Conservation (phyloP, 1,140 invertebrate species). For the Eciton burchellii region DNA sequence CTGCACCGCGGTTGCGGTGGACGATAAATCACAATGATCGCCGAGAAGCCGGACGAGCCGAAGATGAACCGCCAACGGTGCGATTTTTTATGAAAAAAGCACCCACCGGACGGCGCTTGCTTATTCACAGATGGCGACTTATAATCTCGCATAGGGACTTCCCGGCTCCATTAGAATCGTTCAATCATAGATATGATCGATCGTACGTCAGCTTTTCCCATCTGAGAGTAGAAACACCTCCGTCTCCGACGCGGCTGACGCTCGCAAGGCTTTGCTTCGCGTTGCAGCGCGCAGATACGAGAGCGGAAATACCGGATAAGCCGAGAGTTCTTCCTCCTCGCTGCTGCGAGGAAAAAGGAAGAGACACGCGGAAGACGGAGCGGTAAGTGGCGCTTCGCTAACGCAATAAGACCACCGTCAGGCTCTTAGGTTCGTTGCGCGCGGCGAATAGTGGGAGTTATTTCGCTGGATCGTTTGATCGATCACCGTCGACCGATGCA, state of each 20-base stretch:
- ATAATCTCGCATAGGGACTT: conserved; percentile 44
- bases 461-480: conserved; percentile 60
- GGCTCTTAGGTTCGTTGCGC: conserved; percentile 45
- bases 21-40: conserved; percentile 46
- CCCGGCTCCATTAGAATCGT: conserved; percentile 54
- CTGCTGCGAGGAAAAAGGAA: conserved; percentile 14
- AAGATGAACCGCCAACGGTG: conserved; percentile 8
- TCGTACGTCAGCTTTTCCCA: conserved; percentile 60
- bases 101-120: conserved; percentile 38
- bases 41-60: conserved; percentile 1
- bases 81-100: conserved; percentile 43
- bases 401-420: conserved; percentile 55
- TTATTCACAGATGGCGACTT: conserved; percentile 54
- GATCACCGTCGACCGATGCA: conserved; percentile 54
- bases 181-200: conserved; percentile 65
- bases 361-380: conserved; percentile 44
- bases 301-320: conserved; percentile 50
- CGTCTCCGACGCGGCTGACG: background rate
- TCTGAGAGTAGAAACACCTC: conserved; percentile 18
- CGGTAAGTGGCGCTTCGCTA: conserved; percentile 51
- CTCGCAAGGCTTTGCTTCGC: conserved; percentile 25
- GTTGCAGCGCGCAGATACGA: conserved; percentile 51
- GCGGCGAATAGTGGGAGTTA: conserved; percentile 43
- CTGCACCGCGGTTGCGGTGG: background rate
- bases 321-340: conserved; percentile 24